Base-by-base conservation (phyloP, 2,113 vertebrate genomes). In the Romanogobio albipinnatus region DNA sequence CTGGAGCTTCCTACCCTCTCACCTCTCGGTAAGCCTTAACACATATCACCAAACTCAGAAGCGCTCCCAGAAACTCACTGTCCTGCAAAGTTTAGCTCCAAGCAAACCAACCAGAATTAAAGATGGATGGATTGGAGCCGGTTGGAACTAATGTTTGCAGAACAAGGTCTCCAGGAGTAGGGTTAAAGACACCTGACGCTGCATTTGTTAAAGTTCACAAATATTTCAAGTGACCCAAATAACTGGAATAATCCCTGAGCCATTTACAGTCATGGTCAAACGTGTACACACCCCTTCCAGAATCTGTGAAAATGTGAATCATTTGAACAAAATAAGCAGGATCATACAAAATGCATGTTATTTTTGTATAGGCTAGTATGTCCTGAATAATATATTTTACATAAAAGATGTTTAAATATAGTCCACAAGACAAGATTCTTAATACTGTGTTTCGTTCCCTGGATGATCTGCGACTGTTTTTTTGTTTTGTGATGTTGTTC, bases 1-100 rank as follows among this genome's bases (percentile, higher is more conserved):
- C 91, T 96, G 80, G 96, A 96, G 85, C 93, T 96, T 24, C 93
- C 91, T 0, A 91, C 94, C 0, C 76, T 94, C 10, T 96, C 96
- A 0, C 93, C 95, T 1, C 92, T 94, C 4, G 96, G 95, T 95
- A 88, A 81, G 88, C 75, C 7, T n/a, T 24, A 78, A 78, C 13
- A 78, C 26, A 78, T 59, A 76, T 53, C 2, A 64, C 5, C 26
- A 15, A 3, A 2, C 26, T 33, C 29, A 9, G 64, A 36, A 8
- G 15, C 36, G 7, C 6, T 9, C 8, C 15, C 9, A 14, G 64
- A 68, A 15, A 36, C 33, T 3, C 3, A 17, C 6, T 39, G 33
- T 68, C 66, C 29, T 66, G 14, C 26, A 17, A 7, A 17, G 29
- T 8, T 33, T 66, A 17, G 9, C 33, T 7, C 39, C 39, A 22